phyloP scores from a whole-genome alignment of 2,113 vertebrate species.

The Amblyopsis rosae region DNA sequence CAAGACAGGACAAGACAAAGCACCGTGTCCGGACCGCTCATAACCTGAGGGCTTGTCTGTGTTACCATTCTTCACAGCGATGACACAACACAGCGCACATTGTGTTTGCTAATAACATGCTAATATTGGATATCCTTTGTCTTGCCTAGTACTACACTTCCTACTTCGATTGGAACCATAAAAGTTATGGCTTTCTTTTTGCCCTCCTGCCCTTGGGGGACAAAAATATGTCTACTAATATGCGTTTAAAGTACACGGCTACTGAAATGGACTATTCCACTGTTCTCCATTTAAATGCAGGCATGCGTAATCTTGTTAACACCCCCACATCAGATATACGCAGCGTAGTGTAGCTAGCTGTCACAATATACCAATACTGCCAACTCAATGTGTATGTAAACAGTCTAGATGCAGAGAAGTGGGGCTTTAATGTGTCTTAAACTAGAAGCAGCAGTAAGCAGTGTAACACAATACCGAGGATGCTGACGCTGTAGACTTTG shows the following conservation, averaged over 20 bases:
- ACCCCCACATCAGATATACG: too few relatives aligned
- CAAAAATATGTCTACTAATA: too few relatives aligned
- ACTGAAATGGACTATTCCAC: too few relatives aligned
- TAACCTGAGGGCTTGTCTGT: constrained; percentile 19
- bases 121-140: neutral
- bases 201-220: neutral
- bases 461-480: constrained; percentile 72
- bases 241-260: too few relatives aligned
- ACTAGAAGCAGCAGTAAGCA: too few relatives aligned
- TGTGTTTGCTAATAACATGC: neutral
- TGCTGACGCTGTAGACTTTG: constrained; percentile 78
- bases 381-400: neutral
- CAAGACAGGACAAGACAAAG: constrained; percentile 24
- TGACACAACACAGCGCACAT: neutral
- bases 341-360: too few relatives aligned
- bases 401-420: neutral
- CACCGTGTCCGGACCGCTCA: neutral
- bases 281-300: too few relatives aligned
- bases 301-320: too few relatives aligned
- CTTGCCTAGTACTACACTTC: neutral
- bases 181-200: neutral
- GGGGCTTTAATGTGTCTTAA: neutral
- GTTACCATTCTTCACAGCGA: neutral
- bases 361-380: too few relatives aligned
- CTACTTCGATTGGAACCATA: neutral